Conservation (phyloP, 2,797 vertebrate species). For the Typhlichthys subterraneus region DNA sequence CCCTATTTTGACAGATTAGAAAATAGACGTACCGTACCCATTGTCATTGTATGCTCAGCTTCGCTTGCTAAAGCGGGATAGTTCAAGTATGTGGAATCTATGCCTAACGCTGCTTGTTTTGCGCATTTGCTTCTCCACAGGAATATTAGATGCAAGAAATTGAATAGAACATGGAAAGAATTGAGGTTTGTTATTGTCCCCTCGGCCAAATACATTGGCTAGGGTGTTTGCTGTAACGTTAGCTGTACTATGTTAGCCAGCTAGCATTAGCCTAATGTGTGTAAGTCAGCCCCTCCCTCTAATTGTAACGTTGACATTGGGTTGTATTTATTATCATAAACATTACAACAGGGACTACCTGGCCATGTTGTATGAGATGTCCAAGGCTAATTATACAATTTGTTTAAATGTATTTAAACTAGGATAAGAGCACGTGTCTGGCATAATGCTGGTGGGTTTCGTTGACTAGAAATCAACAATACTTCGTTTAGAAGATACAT, state of each 20-base stretch:
- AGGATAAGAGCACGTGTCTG: conserved; percentile 57
- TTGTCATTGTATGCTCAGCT: conserved; percentile 70
- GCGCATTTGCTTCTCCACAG: background rate
- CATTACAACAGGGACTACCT: background rate
- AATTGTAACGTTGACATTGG: conserved; percentile 19
- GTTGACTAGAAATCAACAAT: conserved; percentile 27
- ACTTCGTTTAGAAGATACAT: background rate
- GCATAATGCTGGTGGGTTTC: too few species aligned
- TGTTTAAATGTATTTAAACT: conserved; percentile 21
- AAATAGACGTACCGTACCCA: conserved; percentile 72
- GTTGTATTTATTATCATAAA: accelerated
- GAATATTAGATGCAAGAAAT: background rate
- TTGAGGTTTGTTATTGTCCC: conserved; percentile 60
- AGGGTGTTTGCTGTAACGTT: conserved; percentile 42
- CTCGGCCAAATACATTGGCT: conserved; percentile 14
- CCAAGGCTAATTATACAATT: background rate
- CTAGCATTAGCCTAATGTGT: conserved; percentile 63
- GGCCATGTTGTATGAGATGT: accelerated
- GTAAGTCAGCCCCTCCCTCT: conserved; percentile 50
- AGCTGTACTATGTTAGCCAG: conserved; percentile 33
- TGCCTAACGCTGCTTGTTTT: background rate
- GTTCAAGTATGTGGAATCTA: conserved; percentile 6
- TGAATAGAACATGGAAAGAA: background rate
- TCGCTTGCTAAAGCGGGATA: conserved; percentile 38
- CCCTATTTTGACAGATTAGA: conserved; percentile 76